Conservation (phyloP, 2,888 invertebrate species). For the Oegoconia quadripuncta region DNA sequence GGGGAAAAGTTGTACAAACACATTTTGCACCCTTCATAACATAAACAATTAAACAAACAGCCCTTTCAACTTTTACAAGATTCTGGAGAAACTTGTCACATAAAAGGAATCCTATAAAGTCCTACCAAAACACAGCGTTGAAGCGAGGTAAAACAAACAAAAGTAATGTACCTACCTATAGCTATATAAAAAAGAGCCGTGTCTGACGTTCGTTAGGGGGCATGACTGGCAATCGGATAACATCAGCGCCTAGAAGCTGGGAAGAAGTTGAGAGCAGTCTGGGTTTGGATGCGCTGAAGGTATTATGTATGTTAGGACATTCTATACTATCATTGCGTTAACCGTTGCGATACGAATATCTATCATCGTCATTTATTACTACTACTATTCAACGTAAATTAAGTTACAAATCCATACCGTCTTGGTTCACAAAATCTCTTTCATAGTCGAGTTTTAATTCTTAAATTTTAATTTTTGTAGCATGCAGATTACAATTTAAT, state of each 20-base stretch:
- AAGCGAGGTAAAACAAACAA: slow-evolving; percentile 54
- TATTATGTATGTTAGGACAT: not conserved
- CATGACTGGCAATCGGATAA: slow-evolving; percentile 72
- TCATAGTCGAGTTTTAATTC: too few relatives aligned
- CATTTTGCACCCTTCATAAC: slow-evolving; percentile 18
- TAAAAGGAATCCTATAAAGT: slow-evolving; percentile 55
- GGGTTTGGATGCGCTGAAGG: slow-evolving; percentile 17
- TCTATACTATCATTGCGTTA: too few relatives aligned
- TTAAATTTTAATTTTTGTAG: too few relatives aligned
- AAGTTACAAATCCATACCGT: too few relatives aligned
- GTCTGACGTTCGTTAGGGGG: slow-evolving; percentile 65
- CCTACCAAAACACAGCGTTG: slow-evolving; percentile 50
- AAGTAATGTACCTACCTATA: slow-evolving; percentile 39
- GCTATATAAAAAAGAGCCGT: slow-evolving; percentile 43
- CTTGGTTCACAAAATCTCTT: too few relatives aligned
- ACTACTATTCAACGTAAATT: too few relatives aligned
- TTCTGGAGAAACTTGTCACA: slow-evolving; percentile 38
- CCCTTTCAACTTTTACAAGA: slow-evolving; percentile 20
- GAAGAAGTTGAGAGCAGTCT: slow-evolving; percentile 3
- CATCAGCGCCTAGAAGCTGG: slow-evolving; percentile 29
- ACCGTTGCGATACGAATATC: too few relatives aligned
- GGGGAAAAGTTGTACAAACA: slow-evolving; percentile 8
- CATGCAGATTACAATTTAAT: too few relatives aligned
- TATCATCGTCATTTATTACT: too few relatives aligned
- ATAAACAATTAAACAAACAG: slow-evolving; percentile 26